These are phyloP conservation scores for Alitta virens DNA, from an alignment of 2,888 invertebrate genomes.

Conservation along the genomic window DNA sequence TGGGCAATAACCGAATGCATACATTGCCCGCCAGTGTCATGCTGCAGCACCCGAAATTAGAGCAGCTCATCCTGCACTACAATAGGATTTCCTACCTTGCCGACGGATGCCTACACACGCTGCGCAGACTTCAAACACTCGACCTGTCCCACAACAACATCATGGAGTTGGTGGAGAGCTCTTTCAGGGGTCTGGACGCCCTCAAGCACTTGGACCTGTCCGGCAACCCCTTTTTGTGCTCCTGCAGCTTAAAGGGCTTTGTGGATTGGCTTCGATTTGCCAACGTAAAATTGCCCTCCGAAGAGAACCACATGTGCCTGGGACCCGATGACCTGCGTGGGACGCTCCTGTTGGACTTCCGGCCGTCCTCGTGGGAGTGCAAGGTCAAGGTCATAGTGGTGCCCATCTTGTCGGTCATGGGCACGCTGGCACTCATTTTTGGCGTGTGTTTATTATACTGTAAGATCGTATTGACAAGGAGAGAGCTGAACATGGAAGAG, in stretches of 20 bases:
- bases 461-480: neutral
- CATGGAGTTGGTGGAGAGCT: slow-evolving; percentile 9
- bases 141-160: slow-evolving; percentile 15
- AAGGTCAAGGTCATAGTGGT: slow-evolving; percentile 3
- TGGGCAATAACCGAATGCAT: slow-evolving; percentile 13
- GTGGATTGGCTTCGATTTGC: slow-evolving; percentile 10
- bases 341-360: neutral
- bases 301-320: slow-evolving; percentile 10
- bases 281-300: slow-evolving; percentile 8
- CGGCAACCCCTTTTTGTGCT: slow-evolving; percentile 14
- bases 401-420: slow-evolving; percentile 4
- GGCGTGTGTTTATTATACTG: neutral
- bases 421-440: neutral
- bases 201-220: slow-evolving; percentile 7
- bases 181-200: slow-evolving; percentile 5
- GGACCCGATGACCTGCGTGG: slow-evolving; percentile 2
- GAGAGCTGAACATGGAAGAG: neutral
- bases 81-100: slow-evolving; percentile 12
- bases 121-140: slow-evolving; percentile 6
- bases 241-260: slow-evolving; percentile 10
- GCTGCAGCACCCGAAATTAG: slow-evolving; percentile 1
- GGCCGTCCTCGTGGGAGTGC: slow-evolving; percentile 12
- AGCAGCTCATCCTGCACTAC: slow-evolving; percentile 11
- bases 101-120: neutral
- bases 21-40: neutral